Evolutionary conservation across 2,888 invertebrate species (phyloP), one percentile per base, ranked within the genome.

Genomic region (Ceramica pisi): DNA sequence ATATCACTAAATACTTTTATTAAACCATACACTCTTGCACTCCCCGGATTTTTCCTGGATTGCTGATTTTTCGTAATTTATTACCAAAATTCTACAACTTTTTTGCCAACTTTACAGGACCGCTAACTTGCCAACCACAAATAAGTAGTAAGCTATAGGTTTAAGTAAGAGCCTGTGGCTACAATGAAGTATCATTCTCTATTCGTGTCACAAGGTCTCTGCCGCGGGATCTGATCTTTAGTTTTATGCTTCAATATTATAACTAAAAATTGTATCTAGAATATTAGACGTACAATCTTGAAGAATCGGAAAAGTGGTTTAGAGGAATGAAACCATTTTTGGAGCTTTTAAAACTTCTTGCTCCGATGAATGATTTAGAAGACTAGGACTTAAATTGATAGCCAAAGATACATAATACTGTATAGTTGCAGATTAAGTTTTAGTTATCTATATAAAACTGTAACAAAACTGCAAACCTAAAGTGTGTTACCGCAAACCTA

Each of bases 81-180:
- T 41, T 35, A 1, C n/a, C n/a, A 31, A 74, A 57, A 57, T 63
- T 61, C 46, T 70, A n/a, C 0, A 35, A 0, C 66, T 84, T 82
- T 82, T 86, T 65, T 90, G 87, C 88, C 14, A 69, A 81, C 90
- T 51, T 80, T 92, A 91, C 91, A 46, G 71, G 83, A 87, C 82
- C 74, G 82, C 83, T 87, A 84, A 83, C 81, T 88, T 85, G 81
- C 77, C 84, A 89, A 93, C 93, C 93, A 89, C 93, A 92, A 82
- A 68, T 70, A 70, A 78, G 44, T 65, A 73, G 81, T 67, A 74
- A 73, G 81, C 64, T 80, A 68, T 74, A 73, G 81, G 83, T 80
- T 67, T 78, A 81, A 80, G 82, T 85, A 86, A 88, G 84, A 84
- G 79, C 82, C 88, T 84, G 81, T 78, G 83, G 87, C 84, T 72